phyloP scores from a whole-genome alignment of 2,797 vertebrate genomes.

The Liasis olivaceus region DNA sequence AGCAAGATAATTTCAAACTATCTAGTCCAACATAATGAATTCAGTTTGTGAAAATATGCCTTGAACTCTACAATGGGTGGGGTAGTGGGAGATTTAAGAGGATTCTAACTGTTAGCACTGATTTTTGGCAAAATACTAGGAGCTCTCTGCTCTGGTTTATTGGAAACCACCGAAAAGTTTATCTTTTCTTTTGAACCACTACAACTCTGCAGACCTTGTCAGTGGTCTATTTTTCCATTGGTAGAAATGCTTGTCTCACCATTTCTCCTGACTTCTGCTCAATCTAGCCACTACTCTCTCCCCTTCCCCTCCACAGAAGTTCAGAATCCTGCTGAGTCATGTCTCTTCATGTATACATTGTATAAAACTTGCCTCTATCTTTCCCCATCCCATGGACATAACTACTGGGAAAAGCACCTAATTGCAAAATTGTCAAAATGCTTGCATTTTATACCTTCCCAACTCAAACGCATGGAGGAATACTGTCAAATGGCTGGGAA shows the following conservation, averaged over 20 bases:
- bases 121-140: constrained; percentile 52
- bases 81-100: constrained; percentile 79
- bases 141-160: background rate
- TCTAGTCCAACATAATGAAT: constrained; percentile 72
- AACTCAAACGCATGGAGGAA: background rate
- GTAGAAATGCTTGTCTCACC: background rate
- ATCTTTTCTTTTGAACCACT: background rate
- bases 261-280: background rate
- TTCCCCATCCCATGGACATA: background rate
- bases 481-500: background rate
- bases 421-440: background rate
- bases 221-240: background rate
- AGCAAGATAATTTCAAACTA: constrained; percentile 72
- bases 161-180: background rate
- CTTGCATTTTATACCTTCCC: background rate
- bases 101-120: constrained; percentile 78
- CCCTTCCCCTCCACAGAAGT: background rate
- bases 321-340: background rate
- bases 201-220: background rate
- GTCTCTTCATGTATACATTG: background rate
- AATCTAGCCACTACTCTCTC: background rate
- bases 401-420: background rate
- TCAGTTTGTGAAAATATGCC: constrained; percentile 81
- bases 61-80: constrained; percentile 81
- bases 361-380: background rate